Percentiles rank a stretch among this genome's conserved stretches.
These are phyloP conservation scores for Stratiomys singularior DNA, from an alignment of 2,888 invertebrate genomes.

Conservation along the genomic window DNA sequence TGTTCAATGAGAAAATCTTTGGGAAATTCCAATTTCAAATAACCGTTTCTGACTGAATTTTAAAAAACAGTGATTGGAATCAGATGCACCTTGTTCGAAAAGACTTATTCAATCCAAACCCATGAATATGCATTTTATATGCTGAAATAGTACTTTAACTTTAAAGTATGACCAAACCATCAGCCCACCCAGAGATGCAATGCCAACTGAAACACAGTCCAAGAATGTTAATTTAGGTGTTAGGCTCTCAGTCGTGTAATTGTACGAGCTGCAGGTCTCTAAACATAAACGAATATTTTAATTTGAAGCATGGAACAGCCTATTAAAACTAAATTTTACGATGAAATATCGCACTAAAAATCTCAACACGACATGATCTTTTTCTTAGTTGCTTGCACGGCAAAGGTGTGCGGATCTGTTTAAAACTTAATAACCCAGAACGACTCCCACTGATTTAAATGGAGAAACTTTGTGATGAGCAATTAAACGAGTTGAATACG, in stretches of 20 bases:
- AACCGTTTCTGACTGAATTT: too few species aligned
- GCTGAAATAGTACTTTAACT: not conserved
- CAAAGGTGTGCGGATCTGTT: too few species aligned
- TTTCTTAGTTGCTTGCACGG: too few species aligned
- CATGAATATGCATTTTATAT: not conserved
- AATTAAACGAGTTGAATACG: too few species aligned
- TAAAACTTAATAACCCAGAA: too few species aligned
- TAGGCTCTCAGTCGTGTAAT: not conserved
- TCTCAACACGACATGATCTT: not conserved
- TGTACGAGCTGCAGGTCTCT: not conserved
- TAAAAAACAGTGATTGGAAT: too few species aligned
- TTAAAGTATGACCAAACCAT: not conserved
- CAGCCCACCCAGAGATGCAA: not conserved
- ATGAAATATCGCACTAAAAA: not conserved
- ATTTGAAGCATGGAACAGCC: not conserved
- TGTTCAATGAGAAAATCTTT: too few species aligned
- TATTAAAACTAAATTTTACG: not conserved
- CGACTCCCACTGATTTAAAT: too few species aligned
- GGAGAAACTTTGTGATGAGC: too few species aligned
- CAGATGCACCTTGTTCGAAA: too few species aligned
- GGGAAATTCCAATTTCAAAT: too few species aligned
- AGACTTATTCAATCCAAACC: not conserved
- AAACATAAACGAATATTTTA: not conserved
- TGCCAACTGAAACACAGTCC: not conserved
- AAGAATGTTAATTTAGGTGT: not conserved